Evolutionary conservation across 2,888 invertebrate species (phyloP), one percentile per base, ranked within the genome.

Genomic region (Teleiodes luculella): DNA sequence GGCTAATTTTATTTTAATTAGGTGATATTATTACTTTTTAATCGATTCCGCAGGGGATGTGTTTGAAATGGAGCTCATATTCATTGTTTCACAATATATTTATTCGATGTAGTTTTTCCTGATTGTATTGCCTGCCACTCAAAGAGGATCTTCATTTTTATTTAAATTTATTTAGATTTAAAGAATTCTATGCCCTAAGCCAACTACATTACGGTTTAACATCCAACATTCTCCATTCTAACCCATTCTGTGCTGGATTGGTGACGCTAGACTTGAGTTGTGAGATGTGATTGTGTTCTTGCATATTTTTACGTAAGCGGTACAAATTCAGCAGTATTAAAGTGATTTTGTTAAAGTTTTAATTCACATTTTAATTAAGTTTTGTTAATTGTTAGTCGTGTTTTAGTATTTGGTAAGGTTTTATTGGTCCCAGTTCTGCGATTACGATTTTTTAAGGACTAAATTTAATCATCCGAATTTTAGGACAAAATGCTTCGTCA

Each of bases 291-390:
- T 76, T 79, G 74, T 72, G 76, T 80, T 78, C 74, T 72, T 70
- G 67, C 73, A 53, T 46, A 49, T 55, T 74, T 78, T 84, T 84
- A 85, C 84, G 83, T 84, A 83, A 85, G 86, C 86, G 83, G 89
- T 89, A 88, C 89, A 89, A 88, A 89, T 85, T 81, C 81, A 80
- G 86, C 88, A 89, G 89, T 89, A 89, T 89, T 89, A 89, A 82
- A 85, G 87, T 88, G 88, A 88, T 89, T 89, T 87, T 87, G 87
- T 89, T 88, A 89, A 89, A 83, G 87, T 86, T 88, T 81, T 86
- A 81, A 86, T 81, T 80, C 83, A 83, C 69, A 78, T 53, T 83
- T 85, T 86, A 83, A 86, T 86, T 89, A 87, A 87, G 86, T 88
- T 82, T 84, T 86, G 86, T 88, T 88, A 84, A 85, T 87, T 88